phyloP scores from a whole-genome alignment of 2,888 invertebrate species.

The Amphipyra berbera region DNA sequence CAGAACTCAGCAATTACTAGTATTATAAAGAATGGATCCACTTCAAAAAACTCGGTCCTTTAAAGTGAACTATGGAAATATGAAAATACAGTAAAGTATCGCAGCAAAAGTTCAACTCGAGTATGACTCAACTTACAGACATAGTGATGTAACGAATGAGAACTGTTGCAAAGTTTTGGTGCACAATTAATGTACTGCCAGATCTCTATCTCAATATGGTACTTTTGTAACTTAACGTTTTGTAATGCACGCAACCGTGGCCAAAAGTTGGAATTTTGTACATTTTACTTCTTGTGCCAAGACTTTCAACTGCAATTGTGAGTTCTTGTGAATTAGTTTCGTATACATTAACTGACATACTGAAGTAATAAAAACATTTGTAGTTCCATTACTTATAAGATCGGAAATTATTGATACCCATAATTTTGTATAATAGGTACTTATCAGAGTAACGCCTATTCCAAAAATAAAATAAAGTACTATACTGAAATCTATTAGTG shows the following conservation, averaged over 20 bases:
- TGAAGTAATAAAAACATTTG: neutral
- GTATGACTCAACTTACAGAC: slow-evolving; percentile 32
- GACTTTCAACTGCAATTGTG: slow-evolving; percentile 21
- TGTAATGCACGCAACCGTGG: slow-evolving; percentile 22
- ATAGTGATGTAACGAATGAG: slow-evolving; percentile 52
- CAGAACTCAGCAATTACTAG: too few relatives aligned
- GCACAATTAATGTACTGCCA: slow-evolving; percentile 56
- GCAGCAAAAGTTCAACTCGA: slow-evolving; percentile 21
- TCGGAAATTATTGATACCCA: too few relatives aligned
- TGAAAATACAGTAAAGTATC: slow-evolving; percentile 12
- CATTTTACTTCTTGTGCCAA: slow-evolving; percentile 33
- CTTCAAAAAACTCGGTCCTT: neutral
- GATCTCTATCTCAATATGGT: slow-evolving; percentile 40
- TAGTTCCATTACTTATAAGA: too few relatives aligned
- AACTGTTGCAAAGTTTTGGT: slow-evolving; percentile 57
- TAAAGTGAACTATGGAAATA: slow-evolving; percentile 3
- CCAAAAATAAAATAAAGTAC: too few relatives aligned
- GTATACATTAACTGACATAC: slow-evolving; percentile 8
- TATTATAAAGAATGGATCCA: too few relatives aligned
- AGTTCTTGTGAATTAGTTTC: neutral
- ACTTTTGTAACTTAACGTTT: slow-evolving; percentile 45
- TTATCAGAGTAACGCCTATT: too few relatives aligned
- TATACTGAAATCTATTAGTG: too few relatives aligned
- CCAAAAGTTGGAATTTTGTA: slow-evolving; percentile 28
- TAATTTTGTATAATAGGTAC: too few relatives aligned